phyloP scores from a whole-genome alignment of 2,113 vertebrate species.

The Tapirus terrestris region DNA sequence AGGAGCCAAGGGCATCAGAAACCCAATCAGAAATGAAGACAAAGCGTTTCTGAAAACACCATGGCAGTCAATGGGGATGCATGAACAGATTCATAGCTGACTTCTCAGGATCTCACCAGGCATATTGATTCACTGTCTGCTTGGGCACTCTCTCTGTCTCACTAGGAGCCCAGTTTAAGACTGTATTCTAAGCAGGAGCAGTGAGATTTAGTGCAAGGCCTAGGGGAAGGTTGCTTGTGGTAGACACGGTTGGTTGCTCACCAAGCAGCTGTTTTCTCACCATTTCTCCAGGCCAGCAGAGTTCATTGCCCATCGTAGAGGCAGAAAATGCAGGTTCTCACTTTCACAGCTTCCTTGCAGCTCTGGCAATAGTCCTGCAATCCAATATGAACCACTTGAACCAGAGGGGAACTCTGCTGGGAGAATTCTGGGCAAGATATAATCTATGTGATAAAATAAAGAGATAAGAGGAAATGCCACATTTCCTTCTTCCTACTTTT shows the following conservation, averaged over 20 bases:
- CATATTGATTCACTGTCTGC: not conserved
- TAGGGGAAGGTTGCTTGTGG: not conserved
- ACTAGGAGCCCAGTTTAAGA: not conserved
- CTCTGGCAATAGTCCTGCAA: not conserved
- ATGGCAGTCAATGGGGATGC: not conserved
- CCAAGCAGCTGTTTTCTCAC: not conserved
- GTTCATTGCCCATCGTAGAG: not conserved
- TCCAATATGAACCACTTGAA: not conserved
- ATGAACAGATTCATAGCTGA: not conserved
- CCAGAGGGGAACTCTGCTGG: not conserved
- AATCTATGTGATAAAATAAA: not conserved
- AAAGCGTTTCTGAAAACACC: not conserved
- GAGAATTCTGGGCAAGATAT: not conserved
- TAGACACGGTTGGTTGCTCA: no score
- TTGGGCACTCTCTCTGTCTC: not conserved
- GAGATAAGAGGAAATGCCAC: not conserved
- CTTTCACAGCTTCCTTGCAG: not conserved
- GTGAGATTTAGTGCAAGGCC: no score
- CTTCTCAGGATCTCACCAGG: not conserved
- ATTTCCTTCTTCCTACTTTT: not conserved
- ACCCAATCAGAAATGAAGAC: not conserved
- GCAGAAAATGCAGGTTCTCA: not conserved
- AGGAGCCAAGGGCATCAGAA: not conserved
- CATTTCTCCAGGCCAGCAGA: not conserved
- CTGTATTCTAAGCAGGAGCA: not conserved